phyloP scores from a whole-genome alignment of 2,113 vertebrate species.

The Actinemys pallida region DNA sequence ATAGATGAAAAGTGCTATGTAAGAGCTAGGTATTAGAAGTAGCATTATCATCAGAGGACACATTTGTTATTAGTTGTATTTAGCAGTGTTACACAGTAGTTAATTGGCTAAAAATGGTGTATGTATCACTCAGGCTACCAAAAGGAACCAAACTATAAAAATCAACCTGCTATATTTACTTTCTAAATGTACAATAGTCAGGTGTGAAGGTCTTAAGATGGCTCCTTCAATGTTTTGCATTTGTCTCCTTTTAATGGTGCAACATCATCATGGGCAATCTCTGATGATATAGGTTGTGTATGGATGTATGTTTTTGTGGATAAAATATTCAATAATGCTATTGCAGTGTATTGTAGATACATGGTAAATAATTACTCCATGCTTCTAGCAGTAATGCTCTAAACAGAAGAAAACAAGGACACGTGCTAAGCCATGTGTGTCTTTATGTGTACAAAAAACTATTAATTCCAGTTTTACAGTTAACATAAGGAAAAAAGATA shows the following conservation, averaged over 20 bases:
- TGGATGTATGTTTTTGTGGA: background rate
- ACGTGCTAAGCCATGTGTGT: background rate
- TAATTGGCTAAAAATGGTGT: background rate
- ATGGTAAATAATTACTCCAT: background rate
- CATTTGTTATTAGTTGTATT: background rate
- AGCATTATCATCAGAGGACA: background rate
- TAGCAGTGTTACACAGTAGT: background rate
- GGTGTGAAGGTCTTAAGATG: background rate
- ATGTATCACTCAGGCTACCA: background rate
- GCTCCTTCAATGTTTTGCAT: background rate
- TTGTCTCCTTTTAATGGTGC: background rate
- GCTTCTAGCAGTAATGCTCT: background rate
- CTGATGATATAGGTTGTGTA: background rate
- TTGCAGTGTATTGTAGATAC: background rate
- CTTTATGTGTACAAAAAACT: slow-evolving; percentile 5
- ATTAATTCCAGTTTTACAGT: background rate
- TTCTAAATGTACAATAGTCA: background rate
- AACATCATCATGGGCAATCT: background rate
- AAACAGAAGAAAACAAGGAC: background rate
- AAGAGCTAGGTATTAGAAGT: background rate
- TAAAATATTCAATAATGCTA: background rate
- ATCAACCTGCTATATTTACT: background rate
- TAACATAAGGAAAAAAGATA: background rate
- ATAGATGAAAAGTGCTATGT: background rate
- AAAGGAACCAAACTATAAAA: background rate